These are phyloP conservation scores for Sterrhoptilus dennistouni DNA, from an alignment of 2,113 vertebrate species.

Conservation along the genomic window DNA sequence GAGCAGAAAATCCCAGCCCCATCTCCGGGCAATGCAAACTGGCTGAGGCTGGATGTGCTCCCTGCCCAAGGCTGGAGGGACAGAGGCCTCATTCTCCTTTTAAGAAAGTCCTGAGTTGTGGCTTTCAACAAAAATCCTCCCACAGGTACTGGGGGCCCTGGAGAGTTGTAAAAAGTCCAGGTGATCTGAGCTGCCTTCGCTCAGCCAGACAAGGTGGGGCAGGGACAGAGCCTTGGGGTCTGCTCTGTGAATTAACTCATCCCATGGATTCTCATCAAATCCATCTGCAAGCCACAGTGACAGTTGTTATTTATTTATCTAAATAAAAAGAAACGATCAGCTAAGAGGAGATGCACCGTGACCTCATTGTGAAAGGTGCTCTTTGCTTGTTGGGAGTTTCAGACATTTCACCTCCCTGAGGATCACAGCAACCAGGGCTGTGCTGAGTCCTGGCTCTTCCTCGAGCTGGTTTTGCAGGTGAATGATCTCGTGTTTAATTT, in stretches of 20 bases:
- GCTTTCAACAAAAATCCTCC: background rate
- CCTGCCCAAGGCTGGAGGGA: background rate
- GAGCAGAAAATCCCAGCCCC: background rate
- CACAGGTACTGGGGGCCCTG: background rate
- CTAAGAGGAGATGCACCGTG: background rate
- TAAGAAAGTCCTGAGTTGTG: background rate
- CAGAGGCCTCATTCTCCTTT: background rate
- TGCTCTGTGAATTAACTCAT: background rate
- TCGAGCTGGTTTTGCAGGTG: background rate
- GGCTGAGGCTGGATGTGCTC: fast-evolving
- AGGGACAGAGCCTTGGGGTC: background rate
- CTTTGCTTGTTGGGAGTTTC: background rate
- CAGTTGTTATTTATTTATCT: background rate
- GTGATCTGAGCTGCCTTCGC: background rate
- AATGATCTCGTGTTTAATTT: background rate
- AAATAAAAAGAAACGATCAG: background rate
- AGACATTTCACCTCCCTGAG: background rate
- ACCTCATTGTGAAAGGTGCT: background rate
- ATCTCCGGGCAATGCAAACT: background rate
- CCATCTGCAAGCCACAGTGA: background rate
- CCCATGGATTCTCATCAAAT: background rate
- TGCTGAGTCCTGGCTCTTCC: background rate
- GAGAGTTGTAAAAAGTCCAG: background rate
- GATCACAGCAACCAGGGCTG: background rate
- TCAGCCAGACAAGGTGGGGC: background rate